These are phyloP conservation scores for Balearica regulorum DNA, from an alignment of 2,797 vertebrate genomes.

Conservation along the genomic window DNA sequence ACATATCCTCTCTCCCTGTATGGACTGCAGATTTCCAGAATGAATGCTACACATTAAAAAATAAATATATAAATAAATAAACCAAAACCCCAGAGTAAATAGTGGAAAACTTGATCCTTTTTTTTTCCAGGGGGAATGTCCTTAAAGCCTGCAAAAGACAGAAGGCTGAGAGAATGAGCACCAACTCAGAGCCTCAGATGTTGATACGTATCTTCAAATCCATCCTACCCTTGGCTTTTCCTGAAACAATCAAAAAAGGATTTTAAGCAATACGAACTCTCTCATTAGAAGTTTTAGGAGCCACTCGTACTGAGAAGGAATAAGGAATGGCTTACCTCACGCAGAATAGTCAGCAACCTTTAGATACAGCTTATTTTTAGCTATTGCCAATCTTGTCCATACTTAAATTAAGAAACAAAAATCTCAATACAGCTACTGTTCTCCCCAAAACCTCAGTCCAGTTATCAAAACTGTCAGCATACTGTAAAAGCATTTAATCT, in stretches of 20 bases:
- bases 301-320: background rate
- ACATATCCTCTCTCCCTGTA: background rate
- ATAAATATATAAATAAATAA: background rate
- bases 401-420: background rate
- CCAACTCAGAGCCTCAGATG: background rate
- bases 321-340: background rate
- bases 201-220: background rate
- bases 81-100: background rate
- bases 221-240: background rate
- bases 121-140: background rate
- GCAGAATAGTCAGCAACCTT: background rate
- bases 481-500: background rate
- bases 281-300: background rate
- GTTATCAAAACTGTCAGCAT: background rate
- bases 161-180: background rate
- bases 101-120: background rate
- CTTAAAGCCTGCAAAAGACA: background rate
- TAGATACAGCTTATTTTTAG: background rate
- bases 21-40: background rate
- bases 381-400: background rate
- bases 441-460: background rate
- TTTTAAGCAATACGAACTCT: background rate
- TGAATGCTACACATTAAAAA: background rate
- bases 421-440: background rate
- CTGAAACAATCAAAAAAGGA: background rate